Evolutionary conservation across 2,797 vertebrate species (phyloP), one percentile per base, ranked within the genome.

Genomic region (Oreochromis mossambicus): DNA sequence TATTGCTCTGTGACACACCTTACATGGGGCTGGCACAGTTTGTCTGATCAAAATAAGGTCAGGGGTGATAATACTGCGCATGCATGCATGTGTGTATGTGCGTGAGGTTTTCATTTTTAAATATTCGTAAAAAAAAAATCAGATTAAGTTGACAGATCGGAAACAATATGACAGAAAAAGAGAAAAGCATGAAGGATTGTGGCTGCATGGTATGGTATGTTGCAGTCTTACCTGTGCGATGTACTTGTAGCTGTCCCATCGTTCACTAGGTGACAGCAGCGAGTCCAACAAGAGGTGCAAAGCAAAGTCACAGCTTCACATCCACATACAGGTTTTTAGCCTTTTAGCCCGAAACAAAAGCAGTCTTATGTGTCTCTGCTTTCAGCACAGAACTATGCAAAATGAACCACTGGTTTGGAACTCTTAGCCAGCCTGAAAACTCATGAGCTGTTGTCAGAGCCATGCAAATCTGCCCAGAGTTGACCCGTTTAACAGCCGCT

Each of bases 211-310:
- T 61, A 61, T 34, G 9, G 17, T 63, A 38, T 51, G 43, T 63
- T n/a, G 6, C 17, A 9, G 56, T 32, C 61, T 70, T 17, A 77
- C 56, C 68, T 80, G 63, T 7, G 36, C n/a, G 34, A 4, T 51
- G 41, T 5, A 29, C 41, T 13, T 29, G 55, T 7, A 77, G 86
- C 78, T 52, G 77, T n/a, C 14, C 32, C 1, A n/a, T 82, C 3
- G 21, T 78, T 92, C 95, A 93, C 94, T 92, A 93, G 92, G 92
- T 83, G 95, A 88, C 94, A 94, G 92, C 90, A 95, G 68, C 87
- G 95, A 94, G 94, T 87, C 77, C 93, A 92, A 41, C 32, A 66
- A 19, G 5, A 87, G 36, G 32, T 51, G 77, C 38, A 81, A 7
- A 43, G 14, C 0, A 82, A 4, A 75, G 24, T 75, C 46, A 75